These are phyloP conservation scores for Halocynthia aurantium DNA, from an alignment of 23 tunicate species.

Conservation along the genomic window DNA sequence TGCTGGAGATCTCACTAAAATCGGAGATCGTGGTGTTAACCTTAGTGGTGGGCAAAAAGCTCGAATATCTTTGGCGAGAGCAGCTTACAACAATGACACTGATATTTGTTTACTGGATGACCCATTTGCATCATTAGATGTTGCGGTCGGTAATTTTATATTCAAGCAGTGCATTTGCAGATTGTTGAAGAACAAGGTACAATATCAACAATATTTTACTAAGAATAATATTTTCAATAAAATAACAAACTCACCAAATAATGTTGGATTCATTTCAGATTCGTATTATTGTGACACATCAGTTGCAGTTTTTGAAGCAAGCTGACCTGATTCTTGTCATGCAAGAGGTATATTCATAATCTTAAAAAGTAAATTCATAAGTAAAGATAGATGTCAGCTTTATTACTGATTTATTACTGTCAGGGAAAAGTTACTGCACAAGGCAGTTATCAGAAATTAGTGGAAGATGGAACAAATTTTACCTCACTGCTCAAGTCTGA, in stretches of 20 bases:
- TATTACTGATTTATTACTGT: background rate
- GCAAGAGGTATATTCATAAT: background rate
- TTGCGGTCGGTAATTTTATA: slow-evolving; percentile 59
- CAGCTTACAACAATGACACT: slow-evolving; percentile 39
- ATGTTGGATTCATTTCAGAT: background rate
- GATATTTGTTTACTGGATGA: slow-evolving; percentile 82
- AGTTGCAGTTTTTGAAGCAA: slow-evolving; percentile 11
- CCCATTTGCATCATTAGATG: slow-evolving; percentile 87
- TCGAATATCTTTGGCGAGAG: slow-evolving; percentile 80
- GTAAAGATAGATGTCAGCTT: background rate
- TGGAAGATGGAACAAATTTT: slow-evolving; percentile 32
- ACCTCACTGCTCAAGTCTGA: slow-evolving; percentile 20
- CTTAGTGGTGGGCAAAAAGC: slow-evolving; percentile 98
- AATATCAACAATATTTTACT: background rate
- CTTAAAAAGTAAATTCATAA: background rate
- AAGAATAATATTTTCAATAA: too few species aligned
- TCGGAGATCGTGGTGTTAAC: slow-evolving; percentile 86
- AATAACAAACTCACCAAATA: too few species aligned
- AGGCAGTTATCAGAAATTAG: slow-evolving; percentile 38
- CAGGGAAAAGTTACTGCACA: slow-evolving; percentile 37
- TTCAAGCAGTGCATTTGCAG: slow-evolving; percentile 60
- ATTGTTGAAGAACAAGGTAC: slow-evolving; percentile 48
- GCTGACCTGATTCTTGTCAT: slow-evolving; percentile 8
- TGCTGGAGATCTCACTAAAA: slow-evolving; percentile 69
- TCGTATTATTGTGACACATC: slow-evolving; percentile 17